Evolutionary conservation across 2,797 vertebrate species (phyloP).

Genomic region (Sparus aurata): DNA sequence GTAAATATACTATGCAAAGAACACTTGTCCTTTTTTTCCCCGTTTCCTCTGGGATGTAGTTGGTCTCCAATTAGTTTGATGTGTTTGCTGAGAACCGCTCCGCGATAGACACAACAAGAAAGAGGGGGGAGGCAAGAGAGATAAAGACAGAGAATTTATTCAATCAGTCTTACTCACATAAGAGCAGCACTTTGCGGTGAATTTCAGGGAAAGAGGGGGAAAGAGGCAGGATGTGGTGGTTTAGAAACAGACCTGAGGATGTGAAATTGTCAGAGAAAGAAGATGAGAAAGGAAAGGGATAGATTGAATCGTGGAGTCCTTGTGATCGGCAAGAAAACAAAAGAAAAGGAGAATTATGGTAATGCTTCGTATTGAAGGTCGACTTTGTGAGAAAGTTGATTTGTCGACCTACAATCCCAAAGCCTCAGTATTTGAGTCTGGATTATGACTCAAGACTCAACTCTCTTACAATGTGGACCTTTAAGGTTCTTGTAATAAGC

Average conservation of each 20-base stretch:
- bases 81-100: conserved; percentile 56
- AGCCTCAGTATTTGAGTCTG: no score
- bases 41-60: conserved; percentile 52
- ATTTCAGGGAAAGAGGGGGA: conserved; percentile 47
- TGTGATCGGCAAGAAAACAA: background rate
- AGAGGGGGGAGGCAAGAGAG: background rate
- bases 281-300: conserved; percentile 16
- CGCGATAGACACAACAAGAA: conserved; percentile 17
- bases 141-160: conserved; percentile 53
- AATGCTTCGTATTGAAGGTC: no score
- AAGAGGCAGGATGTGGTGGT: conserved; percentile 61
- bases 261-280: conserved; percentile 12
- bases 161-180: conserved; percentile 51
- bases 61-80: conserved; percentile 63
- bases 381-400: no score
- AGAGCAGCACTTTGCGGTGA: conserved; percentile 66
- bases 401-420: no score
- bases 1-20: conserved; percentile 27
- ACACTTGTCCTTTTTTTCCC: conserved; percentile 27
- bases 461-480: no score
- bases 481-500: no score
- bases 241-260: conserved; percentile 35
- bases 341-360: background rate
- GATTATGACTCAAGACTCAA: no score
- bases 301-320: background rate